Percentiles rank a stretch among this genome's conserved stretches.
Conservation (phyloP, 2,797 vertebrate genomes). For the Clarias pachynema region DNA sequence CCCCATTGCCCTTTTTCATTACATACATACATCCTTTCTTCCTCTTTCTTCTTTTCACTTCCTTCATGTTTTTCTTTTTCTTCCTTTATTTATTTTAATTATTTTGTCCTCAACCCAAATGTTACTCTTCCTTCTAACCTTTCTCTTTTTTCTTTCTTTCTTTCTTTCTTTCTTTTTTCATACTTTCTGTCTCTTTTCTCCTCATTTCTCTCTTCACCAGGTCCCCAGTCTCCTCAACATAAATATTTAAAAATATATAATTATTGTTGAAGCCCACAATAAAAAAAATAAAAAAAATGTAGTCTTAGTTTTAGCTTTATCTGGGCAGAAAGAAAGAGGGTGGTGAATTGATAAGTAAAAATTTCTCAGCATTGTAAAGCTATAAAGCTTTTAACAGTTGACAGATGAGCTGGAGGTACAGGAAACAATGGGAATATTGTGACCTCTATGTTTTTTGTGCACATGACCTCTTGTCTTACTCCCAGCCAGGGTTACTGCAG, state of each 20-base stretch:
- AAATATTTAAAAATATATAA: background rate
- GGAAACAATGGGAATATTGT: constrained; percentile 28
- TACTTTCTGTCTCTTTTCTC: background rate
- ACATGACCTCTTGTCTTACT: constrained; percentile 4
- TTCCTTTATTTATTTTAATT: background rate
- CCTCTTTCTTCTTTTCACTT: background rate
- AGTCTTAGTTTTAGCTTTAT: background rate
- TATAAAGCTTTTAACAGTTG: constrained; percentile 83
- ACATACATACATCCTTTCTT: background rate
- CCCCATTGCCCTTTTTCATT: background rate
- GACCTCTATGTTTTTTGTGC: background rate
- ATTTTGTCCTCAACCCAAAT: background rate
- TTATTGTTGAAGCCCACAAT: background rate
- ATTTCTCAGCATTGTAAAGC: constrained; percentile 80
- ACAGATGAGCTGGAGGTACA: constrained; percentile 85
- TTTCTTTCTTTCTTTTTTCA: background rate
- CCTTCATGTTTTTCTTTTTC: background rate
- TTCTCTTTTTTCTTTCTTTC: background rate
- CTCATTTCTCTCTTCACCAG: background rate
- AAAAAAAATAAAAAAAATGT: too few species aligned
- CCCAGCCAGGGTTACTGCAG: background rate
- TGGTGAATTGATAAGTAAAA: constrained; percentile 78
- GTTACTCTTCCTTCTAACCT: background rate
- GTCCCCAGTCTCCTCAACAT: background rate
- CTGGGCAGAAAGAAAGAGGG: constrained; percentile 40